These are phyloP conservation scores for Sardina pilchardus DNA, from an alignment of 2,113 vertebrate genomes.

Conservation along the genomic window DNA sequence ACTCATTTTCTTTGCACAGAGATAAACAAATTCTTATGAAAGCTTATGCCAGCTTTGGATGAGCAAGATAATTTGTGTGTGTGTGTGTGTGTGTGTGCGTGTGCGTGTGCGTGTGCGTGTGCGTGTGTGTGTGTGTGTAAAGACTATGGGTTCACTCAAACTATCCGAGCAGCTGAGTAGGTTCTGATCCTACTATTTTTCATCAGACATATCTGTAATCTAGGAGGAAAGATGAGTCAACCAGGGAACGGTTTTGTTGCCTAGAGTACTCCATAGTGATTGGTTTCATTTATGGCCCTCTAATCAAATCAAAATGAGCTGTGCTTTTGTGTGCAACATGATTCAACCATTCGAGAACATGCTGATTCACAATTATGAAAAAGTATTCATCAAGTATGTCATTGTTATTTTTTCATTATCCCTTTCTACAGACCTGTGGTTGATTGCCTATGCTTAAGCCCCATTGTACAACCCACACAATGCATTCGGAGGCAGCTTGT, in stretches of 20 bases:
- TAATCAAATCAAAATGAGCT: not conserved
- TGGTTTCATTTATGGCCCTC: not conserved
- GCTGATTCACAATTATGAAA: not conserved
- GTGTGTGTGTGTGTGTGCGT: not conserved
- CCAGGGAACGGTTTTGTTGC: too few relatives aligned
- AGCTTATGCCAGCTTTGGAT: not conserved
- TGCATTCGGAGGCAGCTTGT: not conserved
- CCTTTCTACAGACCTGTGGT: not conserved
- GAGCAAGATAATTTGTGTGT: too few relatives aligned
- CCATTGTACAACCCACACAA: not conserved
- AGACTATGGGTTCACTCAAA: too few relatives aligned
- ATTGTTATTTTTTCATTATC: not conserved
- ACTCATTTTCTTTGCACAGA: not conserved
- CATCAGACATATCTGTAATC: too few relatives aligned
- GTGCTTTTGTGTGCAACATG: not conserved
- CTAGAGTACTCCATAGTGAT: too few relatives aligned
- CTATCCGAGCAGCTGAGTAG: too few relatives aligned
- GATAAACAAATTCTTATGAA: not conserved
- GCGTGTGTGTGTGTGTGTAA: not conserved
- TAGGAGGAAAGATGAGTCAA: too few relatives aligned
- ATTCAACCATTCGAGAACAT: not conserved
- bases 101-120: not conserved
- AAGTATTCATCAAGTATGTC: too few relatives aligned
- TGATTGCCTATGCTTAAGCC: not conserved
- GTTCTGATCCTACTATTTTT: too few relatives aligned